Evolutionary conservation across 1,140 invertebrate species (phyloP).

Genomic region (Drosophila rufa): DNA sequence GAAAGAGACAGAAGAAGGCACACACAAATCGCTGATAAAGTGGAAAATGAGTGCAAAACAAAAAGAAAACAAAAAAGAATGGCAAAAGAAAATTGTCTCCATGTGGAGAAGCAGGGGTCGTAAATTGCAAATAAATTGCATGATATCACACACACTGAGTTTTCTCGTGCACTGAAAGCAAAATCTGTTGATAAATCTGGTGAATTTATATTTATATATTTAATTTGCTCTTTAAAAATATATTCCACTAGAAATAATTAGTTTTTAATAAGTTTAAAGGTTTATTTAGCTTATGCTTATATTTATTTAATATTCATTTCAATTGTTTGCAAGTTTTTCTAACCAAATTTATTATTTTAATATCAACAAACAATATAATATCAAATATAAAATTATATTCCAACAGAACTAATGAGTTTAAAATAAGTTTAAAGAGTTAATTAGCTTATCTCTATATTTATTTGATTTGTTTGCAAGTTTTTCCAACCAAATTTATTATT

Average conservation of each 20-base stretch:
- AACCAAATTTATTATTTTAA: too few relatives aligned
- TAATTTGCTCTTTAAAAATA: too few relatives aligned
- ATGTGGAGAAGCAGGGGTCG: slow-evolving; percentile 26
- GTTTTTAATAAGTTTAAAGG: too few relatives aligned
- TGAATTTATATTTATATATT: not conserved
- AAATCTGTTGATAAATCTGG: not conserved
- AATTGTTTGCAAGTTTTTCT: not conserved
- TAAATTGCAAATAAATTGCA: slow-evolving; percentile 66
- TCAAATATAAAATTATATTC: too few relatives aligned
- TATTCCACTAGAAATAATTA: too few relatives aligned
- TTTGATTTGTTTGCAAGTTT: not conserved
- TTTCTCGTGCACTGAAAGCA: not conserved
- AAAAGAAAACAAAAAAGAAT: slow-evolving; percentile 4
- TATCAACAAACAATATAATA: too few relatives aligned
- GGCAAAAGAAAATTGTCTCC: slow-evolving; percentile 27
- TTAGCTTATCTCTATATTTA: not conserved
- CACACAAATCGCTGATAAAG: slow-evolving; percentile 78
- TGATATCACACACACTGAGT: slow-evolving; percentile 26
- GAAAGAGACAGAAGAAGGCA: not conserved
- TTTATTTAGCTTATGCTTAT: not conserved
- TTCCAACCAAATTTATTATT: too few relatives aligned
- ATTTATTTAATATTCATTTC: not conserved
- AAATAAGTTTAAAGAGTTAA: too few relatives aligned
- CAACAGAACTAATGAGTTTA: too few relatives aligned
- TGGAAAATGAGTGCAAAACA: slow-evolving; percentile 76